These are phyloP conservation scores for Gallinago undulata DNA, from an alignment of 2,113 vertebrate species.

Conservation along the genomic window DNA sequence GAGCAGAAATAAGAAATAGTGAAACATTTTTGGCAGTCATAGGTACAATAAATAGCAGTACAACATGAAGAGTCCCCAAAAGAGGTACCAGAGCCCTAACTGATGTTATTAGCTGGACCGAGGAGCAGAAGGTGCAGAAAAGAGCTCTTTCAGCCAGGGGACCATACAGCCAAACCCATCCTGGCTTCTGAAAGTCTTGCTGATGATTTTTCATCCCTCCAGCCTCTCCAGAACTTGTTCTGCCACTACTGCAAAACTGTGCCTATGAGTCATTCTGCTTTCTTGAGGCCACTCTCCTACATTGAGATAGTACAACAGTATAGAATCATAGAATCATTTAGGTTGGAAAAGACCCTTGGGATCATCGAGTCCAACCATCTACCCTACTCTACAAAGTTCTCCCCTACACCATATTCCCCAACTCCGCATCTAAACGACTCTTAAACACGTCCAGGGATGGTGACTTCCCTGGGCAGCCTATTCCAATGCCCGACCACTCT, in stretches of 20 bases:
- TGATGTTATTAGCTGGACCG: not conserved
- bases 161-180: accelerated
- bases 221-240: not conserved
- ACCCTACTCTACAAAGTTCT: no score
- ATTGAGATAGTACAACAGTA: not conserved
- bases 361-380: no score
- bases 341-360: no score
- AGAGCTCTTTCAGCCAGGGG: not conserved
- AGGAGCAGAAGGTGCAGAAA: not conserved
- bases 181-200: not conserved
- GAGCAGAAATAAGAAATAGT: not conserved
- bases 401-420: no score
- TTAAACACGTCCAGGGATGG: no score
- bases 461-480: no score
- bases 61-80: not conserved
- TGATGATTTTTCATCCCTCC: not conserved
- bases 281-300: not conserved
- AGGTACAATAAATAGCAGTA: not conserved
- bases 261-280: not conserved
- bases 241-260: not conserved
- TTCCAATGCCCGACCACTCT: no score
- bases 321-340: no score
- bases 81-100: not conserved
- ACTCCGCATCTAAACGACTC: no score
- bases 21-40: not conserved